Evolutionary conservation across 2,888 invertebrate genomes (phyloP), one percentile per base, ranked within the genome.

Genomic region (Petrolisthes manimaculis): DNA sequence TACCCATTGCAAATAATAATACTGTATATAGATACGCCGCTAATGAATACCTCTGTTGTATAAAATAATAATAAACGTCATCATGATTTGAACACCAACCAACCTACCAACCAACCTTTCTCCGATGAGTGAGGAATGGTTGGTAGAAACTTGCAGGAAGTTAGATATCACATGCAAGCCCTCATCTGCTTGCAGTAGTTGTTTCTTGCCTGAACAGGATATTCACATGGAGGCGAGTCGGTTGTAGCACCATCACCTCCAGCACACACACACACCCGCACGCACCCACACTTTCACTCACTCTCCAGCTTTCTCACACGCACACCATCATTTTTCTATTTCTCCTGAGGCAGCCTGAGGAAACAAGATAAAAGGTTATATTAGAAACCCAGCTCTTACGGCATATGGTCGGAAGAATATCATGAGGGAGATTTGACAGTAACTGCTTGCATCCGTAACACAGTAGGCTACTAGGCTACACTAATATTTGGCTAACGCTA

Each of bases 231-330:
- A 18, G 12, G 61, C 61, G 61, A 9, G 61, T 18, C 12, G 12
- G 61, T 18, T 9, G n/a, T 6, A 14, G 21, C 71, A 71, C 71
- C 14, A 14, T n/a, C 71, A 71, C 71, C 14, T 21, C 14, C 71
- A 71, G 37, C 71, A 71, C 18, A n/a, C n/a, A 71, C 71, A 71
- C 71, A n/a, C 71, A 71, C 71, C 6, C 71, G n/a, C 71, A 71
- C 71, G 21, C 71, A 71, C 71, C 14, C 71, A 71, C 71, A 71
- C 71, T n/a, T 21, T n/a, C 71, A 6, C 21, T 71, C n/a, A 18
- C 71, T 18, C 71, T 71, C 71, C 71, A 12, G 21, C 71, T 71
- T 71, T 71, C 71, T 71, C 71, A 71, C 71, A n/a, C 71, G 21
- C 37, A 37, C 37, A 37, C 37, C 37, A 37, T 37, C 37, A 37